Percentiles rank a stretch among this genome's conserved stretches.
Conservation (phyloP, 2,888 invertebrate species). For the Rhingia rostrata region DNA sequence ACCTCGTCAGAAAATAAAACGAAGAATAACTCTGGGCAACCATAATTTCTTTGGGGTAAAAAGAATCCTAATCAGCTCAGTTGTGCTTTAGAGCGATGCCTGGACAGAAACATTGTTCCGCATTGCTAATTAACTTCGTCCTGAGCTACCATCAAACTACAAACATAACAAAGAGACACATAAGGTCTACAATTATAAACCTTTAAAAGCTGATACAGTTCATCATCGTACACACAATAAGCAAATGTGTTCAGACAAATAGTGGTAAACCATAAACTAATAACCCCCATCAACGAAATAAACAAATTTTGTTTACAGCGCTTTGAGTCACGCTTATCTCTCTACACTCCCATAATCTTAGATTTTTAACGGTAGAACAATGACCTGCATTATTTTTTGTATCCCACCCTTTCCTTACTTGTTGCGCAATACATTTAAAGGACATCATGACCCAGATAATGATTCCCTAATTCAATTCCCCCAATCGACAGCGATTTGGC, state of each 20-base stretch:
- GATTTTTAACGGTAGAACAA: background rate
- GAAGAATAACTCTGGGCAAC: no score
- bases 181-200: no score
- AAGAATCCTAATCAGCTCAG: no score
- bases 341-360: background rate
- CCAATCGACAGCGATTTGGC: background rate
- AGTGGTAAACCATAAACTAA: background rate
- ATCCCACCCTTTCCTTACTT: background rate
- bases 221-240: background rate
- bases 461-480: background rate
- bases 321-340: slow-evolving; percentile 11
- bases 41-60: no score
- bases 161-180: no score
- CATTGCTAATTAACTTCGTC: no score
- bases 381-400: slow-evolving; percentile 1
- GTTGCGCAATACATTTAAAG: background rate
- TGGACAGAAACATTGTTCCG: no score
- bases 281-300: background rate
- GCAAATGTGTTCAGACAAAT: background rate
- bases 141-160: no score
- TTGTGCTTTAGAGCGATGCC: no score
- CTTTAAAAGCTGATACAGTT: background rate
- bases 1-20: no score
- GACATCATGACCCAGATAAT: background rate
- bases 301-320: background rate